Evolutionary conservation across 64 coral and sea anemone genomes (phyloP).

Genomic region (Exaiptasia diaphana): DNA sequence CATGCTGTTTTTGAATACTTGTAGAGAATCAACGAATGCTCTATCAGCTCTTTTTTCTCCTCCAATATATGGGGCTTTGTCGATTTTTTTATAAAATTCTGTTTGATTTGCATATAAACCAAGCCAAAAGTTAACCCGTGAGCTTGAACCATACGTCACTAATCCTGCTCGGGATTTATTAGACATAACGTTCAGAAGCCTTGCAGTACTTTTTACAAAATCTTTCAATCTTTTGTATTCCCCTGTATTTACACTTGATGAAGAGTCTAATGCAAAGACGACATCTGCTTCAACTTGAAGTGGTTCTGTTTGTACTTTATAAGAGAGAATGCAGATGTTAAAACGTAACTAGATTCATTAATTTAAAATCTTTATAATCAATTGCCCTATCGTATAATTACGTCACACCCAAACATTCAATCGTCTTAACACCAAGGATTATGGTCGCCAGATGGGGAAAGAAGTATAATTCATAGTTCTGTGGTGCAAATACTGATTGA

Average conservation of each 20-base stretch:
- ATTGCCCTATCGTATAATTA: no score
- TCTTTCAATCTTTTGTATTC: conserved; percentile 47
- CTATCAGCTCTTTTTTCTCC: conserved; percentile 31
- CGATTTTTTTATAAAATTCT: conserved; percentile 23
- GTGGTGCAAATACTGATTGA: no score
- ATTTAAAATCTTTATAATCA: no score
- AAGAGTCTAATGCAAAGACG: conserved; percentile 43
- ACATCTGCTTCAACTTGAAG: conserved; percentile 5
- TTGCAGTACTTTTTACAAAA: conserved; percentile 26
- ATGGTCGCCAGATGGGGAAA: no score
- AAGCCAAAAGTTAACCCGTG: neutral
- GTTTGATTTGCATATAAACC: neutral
- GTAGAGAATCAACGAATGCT: conserved; percentile 21
- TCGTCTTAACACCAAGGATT: no score
- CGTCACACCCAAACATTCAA: no score
- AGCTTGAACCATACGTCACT: neutral
- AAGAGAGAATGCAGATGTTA: no score
- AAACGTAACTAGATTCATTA: no score
- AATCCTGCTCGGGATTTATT: neutral
- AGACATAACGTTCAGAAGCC: conserved; percentile 2
- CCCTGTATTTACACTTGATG: neutral
- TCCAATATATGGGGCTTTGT: conserved; percentile 37
- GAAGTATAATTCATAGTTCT: no score
- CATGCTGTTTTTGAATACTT: conserved; percentile 9
- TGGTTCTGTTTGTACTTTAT: neutral